phyloP scores from a whole-genome alignment of 2,888 invertebrate genomes.

The Drosophila quinaria region DNA sequence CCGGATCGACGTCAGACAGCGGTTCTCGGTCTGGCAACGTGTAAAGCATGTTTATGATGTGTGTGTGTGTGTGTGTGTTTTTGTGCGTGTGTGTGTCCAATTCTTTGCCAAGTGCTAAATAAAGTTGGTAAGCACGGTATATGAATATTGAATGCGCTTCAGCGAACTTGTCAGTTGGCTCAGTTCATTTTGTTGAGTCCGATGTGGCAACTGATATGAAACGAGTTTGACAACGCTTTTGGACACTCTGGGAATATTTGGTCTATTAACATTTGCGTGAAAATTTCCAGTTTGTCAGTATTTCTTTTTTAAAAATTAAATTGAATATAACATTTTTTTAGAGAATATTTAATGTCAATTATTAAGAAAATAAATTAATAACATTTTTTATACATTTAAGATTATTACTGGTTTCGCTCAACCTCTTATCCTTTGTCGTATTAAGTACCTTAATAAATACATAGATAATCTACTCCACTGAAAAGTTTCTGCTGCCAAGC shows the following conservation, averaged over 20 bases:
- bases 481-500: constrained; percentile 1
- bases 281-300: not conserved
- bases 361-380: no score
- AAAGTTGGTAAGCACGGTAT: constrained; percentile 49
- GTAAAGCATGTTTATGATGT: constrained; percentile 43
- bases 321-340: no score
- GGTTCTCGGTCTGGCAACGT: constrained; percentile 26
- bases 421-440: not conserved
- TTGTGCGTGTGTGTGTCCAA: constrained; percentile 27
- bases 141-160: constrained; percentile 54
- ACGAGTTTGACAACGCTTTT: constrained; percentile 10
- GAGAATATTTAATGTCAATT: no score
- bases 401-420: not conserved
- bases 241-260: not conserved
- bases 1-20: constrained; percentile 1
- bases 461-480: not conserved
- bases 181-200: constrained; percentile 7
- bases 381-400: no score
- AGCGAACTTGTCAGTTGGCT: constrained; percentile 24
- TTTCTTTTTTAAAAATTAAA: no score
- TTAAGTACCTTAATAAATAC: not conserved
- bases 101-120: constrained; percentile 36
- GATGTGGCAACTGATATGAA: constrained; percentile 18
- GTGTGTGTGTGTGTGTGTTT: constrained; percentile 17
- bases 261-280: not conserved